phyloP scores from a whole-genome alignment of 2,113 vertebrate genomes.

The Xenotilapia flavipinnis region DNA sequence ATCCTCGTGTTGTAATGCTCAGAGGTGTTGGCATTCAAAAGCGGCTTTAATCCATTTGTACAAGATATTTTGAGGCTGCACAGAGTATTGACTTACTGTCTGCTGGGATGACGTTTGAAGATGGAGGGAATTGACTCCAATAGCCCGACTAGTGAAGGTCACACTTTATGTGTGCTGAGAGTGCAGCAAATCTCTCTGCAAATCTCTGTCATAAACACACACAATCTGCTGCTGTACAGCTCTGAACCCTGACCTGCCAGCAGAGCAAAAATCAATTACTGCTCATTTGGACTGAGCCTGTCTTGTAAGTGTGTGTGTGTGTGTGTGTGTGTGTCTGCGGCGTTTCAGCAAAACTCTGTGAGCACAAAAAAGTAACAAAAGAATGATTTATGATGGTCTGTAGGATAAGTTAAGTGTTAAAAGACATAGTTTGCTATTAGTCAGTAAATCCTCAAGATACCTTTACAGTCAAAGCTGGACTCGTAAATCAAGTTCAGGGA shows the following conservation, averaged over 20 bases:
- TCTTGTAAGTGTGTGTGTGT: not conserved
- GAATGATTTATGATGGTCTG: constrained; percentile 64
- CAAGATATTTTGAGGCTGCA: not conserved
- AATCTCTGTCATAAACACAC: not conserved
- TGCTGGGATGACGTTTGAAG: not conserved
- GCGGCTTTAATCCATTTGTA: not conserved
- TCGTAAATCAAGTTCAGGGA: constrained; percentile 64
- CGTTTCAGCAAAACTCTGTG: not conserved
- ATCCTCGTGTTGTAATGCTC: not conserved
- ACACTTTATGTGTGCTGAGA: not conserved
- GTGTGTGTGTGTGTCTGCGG: not conserved
- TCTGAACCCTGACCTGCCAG: constrained; percentile 39
- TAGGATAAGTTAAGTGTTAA: not conserved
- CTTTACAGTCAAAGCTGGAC: constrained; percentile 52
- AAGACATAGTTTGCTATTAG: not conserved
- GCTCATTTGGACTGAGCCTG: constrained; percentile 42
- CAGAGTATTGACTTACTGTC: constrained; percentile 4
- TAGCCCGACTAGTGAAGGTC: not conserved
- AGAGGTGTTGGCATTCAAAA: not conserved
- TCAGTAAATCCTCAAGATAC: not conserved
- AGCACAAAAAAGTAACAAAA: not conserved
- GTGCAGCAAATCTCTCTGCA: not conserved
- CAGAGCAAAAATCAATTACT: constrained; percentile 54
- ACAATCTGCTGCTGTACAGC: not conserved
- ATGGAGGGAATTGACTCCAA: not conserved